Base-by-base conservation (phyloP, 2,888 invertebrate genomes). In the Lamproptera curius region DNA sequence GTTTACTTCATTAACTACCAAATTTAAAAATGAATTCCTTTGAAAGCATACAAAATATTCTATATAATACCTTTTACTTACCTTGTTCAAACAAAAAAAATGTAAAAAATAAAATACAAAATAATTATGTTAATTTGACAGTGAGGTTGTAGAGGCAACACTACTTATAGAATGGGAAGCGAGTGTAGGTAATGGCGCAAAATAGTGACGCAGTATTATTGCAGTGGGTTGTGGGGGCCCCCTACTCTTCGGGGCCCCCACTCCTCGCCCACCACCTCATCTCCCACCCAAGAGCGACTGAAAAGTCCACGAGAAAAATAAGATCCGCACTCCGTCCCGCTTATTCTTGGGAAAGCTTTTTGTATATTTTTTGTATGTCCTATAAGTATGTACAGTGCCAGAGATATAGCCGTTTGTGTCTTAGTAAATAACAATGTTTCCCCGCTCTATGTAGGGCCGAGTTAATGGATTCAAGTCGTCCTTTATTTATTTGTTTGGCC, bases 201-300 rank as follows among this genome's bases (percentile, higher is more conserved):
- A 88, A 88, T 88, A 88, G 88, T 88, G 88, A 88, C 87, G 88
- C 88, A 88, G 88, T 88, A 88, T 88, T 88, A 88, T 88, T 87
- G 86, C 88, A 86, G 78, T 76, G 80, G 81, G 84, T 65, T 74
- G 73, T 65, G 74, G 72, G 55, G 65, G 53, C 65, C 75, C 70
- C 73, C 73, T 52, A 59, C 54, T 61, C 53, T 66, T 60, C 56
- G 28, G 9, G 9, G 28, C 62, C 66, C 63, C 62, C 62, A 49
- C 59, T n/a, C n/a, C n/a, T n/a, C n/a, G n/a, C n/a, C n/a, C 58
- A 43, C 55, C 63, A 66, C 64, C 62, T 62, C 50, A 61, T 63
- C 62, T 61, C 28, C 67, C 69, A 63, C 70, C 76, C 72, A 65
- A 68, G 79, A 79, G 86, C 76, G 86, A 83, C 79, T 82, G 86